Evolutionary conservation across 2,113 vertebrate species (phyloP).

Genomic region (Uria aalge): DNA sequence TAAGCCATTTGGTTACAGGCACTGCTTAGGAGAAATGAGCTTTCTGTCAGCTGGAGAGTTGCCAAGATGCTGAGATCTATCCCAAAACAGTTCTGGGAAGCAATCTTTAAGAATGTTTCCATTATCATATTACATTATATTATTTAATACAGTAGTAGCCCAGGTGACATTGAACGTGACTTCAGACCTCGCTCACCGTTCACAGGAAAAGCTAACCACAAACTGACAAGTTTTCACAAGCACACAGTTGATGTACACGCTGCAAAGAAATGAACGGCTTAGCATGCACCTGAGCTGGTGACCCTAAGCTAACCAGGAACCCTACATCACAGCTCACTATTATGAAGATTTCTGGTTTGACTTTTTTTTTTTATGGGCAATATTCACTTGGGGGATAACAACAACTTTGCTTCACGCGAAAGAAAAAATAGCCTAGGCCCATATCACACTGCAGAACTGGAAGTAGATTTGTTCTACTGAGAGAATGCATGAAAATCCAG

Average conservation of each 20-base stretch:
- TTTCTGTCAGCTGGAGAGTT: conserved; percentile 27
- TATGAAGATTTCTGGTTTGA: not conserved
- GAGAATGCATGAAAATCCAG: not conserved
- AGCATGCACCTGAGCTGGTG: not conserved
- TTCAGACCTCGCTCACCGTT: not conserved
- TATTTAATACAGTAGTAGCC: not conserved
- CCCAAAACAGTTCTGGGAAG: conserved; percentile 58
- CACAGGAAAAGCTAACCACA: conserved; percentile 59
- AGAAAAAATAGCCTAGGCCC: not conserved
- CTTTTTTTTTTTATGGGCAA: not conserved
- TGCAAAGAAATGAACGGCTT: not conserved
- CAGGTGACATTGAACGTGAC: not conserved
- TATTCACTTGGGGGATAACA: not conserved
- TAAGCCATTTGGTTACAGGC: conserved; percentile 45
- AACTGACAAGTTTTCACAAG: not conserved
- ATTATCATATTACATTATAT: conserved; percentile 24
- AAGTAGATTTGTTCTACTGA: not conserved
- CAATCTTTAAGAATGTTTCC: conserved; percentile 33
- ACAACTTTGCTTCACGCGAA: fast-evolving
- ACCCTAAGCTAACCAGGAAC: not conserved
- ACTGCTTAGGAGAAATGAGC: conserved; percentile 26
- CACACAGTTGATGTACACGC: not conserved
- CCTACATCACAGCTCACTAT: fast-evolving
- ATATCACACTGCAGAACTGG: not conserved
- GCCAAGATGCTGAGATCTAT: conserved; percentile 36